Base-by-base conservation (phyloP, 2,888 invertebrate genomes). In the Piscicola geometra region DNA sequence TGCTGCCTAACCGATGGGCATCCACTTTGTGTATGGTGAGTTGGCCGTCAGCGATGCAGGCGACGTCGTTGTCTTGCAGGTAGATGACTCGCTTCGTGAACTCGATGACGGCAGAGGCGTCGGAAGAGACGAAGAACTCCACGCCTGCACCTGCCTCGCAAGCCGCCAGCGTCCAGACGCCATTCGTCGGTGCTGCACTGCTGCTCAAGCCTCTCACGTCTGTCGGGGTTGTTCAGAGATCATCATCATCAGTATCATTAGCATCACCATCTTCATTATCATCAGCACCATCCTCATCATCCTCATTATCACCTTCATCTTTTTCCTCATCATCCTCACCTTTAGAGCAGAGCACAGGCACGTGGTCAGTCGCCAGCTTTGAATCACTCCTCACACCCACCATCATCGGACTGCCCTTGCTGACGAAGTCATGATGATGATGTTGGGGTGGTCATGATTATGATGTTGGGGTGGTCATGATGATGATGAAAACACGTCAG, bases 91-190 rank as follows among this genome's bases (percentile, higher is more conserved):
- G 90, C 86, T 99, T 97, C 12, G 99, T 99, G 86, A 99, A 98
- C 84, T 99, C 99, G 85, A 99, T 97, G 76, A 99, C 93, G 79
- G 99, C 98, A 78, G 95, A 87, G 35, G 99, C 98, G 88, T 99
- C 99, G 1, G 97, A 98, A 32, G 99, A 98, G 87, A 99, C 96
- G 88, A 98, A 99, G 86, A 98, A 99, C 87, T 99, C 99, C 68
- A 97, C 94, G 87, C 82, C 82, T 72, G 82, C 83, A 71, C 81
- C 80, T 28, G 82, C 80, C 36, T 83, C 84, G 9, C 81, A 78
- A 2, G 84, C 83, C 41, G 82, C 82, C 74, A 83, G 71, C 12
- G 79, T 79, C 15, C 79, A 80, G 15, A 78, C 78, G 35, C 80
- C 80, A 12, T 72, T 75, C 21, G 25, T n/a, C 52, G 12, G 15